phyloP scores from a whole-genome alignment of 2,113 vertebrate species.

The Triplophysa siluroides region DNA sequence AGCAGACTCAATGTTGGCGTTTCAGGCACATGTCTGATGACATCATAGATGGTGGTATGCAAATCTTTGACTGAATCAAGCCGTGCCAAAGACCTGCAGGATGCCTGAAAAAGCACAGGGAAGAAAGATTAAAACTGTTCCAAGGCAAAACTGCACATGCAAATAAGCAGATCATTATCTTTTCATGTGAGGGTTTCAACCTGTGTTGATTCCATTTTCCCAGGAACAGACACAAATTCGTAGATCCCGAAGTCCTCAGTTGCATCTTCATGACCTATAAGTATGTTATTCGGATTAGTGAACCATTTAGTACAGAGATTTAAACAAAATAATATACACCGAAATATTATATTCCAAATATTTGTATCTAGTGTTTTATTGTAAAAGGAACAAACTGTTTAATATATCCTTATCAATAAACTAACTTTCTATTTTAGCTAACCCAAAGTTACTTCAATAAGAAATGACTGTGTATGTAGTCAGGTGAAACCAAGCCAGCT shows the following conservation, averaged over 20 bases:
- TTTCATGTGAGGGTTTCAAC: constrained; percentile 63
- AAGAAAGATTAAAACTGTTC: constrained; percentile 15
- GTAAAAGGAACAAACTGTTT: background rate
- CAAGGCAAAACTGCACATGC: constrained; percentile 1
- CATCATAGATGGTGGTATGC: constrained; percentile 80
- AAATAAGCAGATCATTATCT: background rate
- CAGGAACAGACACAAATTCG: constrained; percentile 90
- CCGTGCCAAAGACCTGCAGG: constrained; percentile 72
- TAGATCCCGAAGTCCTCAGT: constrained; percentile 95
- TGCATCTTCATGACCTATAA: constrained; percentile 82
- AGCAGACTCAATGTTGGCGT: constrained; percentile 70
- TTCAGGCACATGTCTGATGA: constrained; percentile 77
- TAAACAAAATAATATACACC: background rate
- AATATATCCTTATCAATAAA: background rate
- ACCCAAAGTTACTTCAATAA: background rate
- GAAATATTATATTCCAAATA: too few species aligned
- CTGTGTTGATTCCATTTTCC: constrained; percentile 77
- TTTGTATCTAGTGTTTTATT: background rate
- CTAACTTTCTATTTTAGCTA: background rate
- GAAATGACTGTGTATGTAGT: constrained; percentile 8
- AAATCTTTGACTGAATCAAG: constrained; percentile 72
- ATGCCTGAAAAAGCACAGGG: constrained; percentile 64
- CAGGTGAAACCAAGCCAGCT: constrained; percentile 1
- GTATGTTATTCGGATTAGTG: background rate
- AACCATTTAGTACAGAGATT: background rate